Conservation (phyloP, 2,888 invertebrate genomes). For the Stratiomys singularior region DNA sequence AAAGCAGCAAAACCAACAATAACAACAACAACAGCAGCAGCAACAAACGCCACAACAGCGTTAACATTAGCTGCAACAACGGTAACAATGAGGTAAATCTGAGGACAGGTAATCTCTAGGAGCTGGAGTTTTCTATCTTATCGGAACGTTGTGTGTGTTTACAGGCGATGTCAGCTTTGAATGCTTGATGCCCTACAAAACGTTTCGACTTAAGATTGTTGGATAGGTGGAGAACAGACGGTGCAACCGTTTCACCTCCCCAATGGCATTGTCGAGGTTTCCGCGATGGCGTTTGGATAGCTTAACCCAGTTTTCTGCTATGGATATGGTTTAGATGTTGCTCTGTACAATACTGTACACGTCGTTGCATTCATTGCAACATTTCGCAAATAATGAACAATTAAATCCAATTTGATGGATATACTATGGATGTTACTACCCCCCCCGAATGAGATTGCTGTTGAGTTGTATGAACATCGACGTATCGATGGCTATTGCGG, state of each 20-base stretch:
- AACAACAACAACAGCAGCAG: neutral
- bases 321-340: neutral
- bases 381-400: neutral
- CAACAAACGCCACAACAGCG: neutral
- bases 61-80: neutral
- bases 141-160: neutral
- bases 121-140: neutral
- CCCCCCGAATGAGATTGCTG: too few species aligned
- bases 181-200: neutral
- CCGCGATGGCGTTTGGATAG: neutral
- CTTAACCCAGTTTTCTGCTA: neutral
- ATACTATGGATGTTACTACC: neutral
- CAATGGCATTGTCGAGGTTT: slow-evolving; percentile 8
- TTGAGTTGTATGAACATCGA: too few species aligned
- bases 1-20: neutral
- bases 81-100: neutral
- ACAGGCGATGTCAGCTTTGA: neutral
- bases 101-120: too few species aligned
- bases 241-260: neutral
- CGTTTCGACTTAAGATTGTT: neutral
- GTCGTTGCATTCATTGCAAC: neutral
- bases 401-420: neutral
- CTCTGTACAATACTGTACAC: neutral
- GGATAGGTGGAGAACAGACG: neutral
- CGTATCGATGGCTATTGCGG: too few species aligned